phyloP scores from a whole-genome alignment of 2,888 invertebrate genomes.

The Branchipolynoe longqiensis region DNA sequence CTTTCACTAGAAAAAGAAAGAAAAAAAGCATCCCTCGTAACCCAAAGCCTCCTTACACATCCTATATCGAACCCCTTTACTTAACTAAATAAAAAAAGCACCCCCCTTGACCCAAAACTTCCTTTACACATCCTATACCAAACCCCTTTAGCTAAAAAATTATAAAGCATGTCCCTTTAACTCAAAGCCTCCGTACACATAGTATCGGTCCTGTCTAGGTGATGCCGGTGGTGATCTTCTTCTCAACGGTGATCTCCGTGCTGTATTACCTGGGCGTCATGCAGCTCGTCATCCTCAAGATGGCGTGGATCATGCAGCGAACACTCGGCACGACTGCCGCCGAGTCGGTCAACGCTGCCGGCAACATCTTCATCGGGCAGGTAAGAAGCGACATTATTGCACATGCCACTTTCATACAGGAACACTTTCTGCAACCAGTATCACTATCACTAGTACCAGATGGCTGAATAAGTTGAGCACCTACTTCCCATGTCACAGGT shows the following conservation, averaged over 20 bases:
- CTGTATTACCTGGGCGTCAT: constrained; percentile 89
- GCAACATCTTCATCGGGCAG: constrained; percentile 96
- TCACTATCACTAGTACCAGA: too few relatives aligned
- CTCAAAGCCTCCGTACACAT: not conserved
- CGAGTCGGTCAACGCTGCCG: constrained; percentile 95
- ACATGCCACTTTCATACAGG: too few relatives aligned
- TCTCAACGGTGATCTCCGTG: constrained; percentile 93
- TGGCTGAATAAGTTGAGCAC: too few relatives aligned
- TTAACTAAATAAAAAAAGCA: not conserved
- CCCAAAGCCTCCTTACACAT: not conserved
- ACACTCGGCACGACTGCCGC: constrained; percentile 94
- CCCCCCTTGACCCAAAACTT: not conserved
- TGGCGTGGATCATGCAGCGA: constrained; percentile 88
- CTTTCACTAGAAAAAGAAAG: too few relatives aligned
- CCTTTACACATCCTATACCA: not conserved
- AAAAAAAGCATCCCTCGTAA: too few relatives aligned
- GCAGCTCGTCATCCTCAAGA: constrained; percentile 90
- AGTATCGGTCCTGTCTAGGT: constrained; percentile 79
- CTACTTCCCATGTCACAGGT: too few relatives aligned
- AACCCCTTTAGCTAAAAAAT: not conserved
- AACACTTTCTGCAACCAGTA: too few relatives aligned
- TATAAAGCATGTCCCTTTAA: not conserved
- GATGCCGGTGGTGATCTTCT: constrained; percentile 94
- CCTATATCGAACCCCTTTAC: not conserved
- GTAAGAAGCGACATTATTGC: too few relatives aligned